Conservation (phyloP, 2,888 invertebrate species). For the Lissocephala sabroskyi region DNA sequence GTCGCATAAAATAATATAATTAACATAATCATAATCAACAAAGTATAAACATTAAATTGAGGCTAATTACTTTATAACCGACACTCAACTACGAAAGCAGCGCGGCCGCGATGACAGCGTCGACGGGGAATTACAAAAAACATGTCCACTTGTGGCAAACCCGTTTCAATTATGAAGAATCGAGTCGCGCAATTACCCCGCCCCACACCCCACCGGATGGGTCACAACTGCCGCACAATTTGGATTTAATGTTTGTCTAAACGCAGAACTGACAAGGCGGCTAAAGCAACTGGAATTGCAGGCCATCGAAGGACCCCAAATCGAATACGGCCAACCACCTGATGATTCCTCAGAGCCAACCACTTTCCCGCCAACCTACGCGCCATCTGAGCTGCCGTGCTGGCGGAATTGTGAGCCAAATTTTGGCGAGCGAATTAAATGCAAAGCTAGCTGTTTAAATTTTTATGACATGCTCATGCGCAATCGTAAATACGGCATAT, state of each 20-base stretch:
- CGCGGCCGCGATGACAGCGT: slow-evolving; percentile 30
- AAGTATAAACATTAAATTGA: slow-evolving; percentile 65
- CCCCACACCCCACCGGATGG: slow-evolving; percentile 40
- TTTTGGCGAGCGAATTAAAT: slow-evolving; percentile 18
- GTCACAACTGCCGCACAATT: slow-evolving; percentile 14
- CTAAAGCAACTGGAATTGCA: too few relatives aligned
- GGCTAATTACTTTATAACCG: slow-evolving; percentile 65
- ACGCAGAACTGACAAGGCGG: slow-evolving; percentile 46
- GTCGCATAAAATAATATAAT: slow-evolving; percentile 62
- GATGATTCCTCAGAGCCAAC: too few relatives aligned
- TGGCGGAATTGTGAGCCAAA: too few relatives aligned
- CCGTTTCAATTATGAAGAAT: slow-evolving; percentile 55
- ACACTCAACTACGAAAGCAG: slow-evolving; percentile 50
- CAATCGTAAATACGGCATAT: slow-evolving; percentile 56
- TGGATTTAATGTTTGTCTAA: slow-evolving; percentile 51
- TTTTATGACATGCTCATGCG: slow-evolving; percentile 60
- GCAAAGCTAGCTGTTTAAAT: slow-evolving; percentile 37
- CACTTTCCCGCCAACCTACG: too few relatives aligned
- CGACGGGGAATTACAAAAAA: slow-evolving; percentile 13
- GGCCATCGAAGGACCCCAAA: too few relatives aligned
- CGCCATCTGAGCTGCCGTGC: not conserved
- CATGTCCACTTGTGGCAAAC: slow-evolving; percentile 60
- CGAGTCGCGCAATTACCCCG: slow-evolving; percentile 6
- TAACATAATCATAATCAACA: slow-evolving; percentile 66
- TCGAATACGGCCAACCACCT: too few relatives aligned